Base-by-base conservation (phyloP, 2,113 vertebrate genomes). In the Colaptes auratus region DNA sequence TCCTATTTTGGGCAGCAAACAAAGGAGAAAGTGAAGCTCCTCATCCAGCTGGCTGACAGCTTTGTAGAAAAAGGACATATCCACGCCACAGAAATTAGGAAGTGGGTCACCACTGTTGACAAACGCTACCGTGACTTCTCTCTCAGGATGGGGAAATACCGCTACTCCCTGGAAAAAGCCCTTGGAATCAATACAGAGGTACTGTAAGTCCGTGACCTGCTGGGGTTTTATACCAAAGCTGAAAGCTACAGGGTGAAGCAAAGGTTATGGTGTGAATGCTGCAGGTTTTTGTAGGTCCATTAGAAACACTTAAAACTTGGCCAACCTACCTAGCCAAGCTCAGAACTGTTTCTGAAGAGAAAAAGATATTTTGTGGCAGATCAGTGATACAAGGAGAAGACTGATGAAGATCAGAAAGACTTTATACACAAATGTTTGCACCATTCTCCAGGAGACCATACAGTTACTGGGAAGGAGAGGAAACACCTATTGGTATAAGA, bases 1-100 rank as follows among this genome's bases (percentile, higher is more conserved):
- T 50, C 31, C 2, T 98, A 58, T 96, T 96, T 97, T 95, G 91
- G 73, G 42, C 98, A 99, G 99, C 99, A 99, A 99, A 99, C 99
- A 27, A 99, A 99, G 97, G 99, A 99, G 96, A 99, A 99, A 95
- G 99, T 99, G 97, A 99, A 99, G 96, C 98, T 99, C 89, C 98
- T 99, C 96, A 99, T 99, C 96, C 99, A 99, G 96, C 95, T 99
- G 96, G 99, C 99, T 0, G 99, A 99, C 96, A 99, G 98, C 94
- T 98, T 99, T 95, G 99, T 99, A 96, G 99, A 99, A 95, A 99
- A 99, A 92, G 99, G 99, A 65, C 99, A 99, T 36, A 98, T 98
- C 67, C 99, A 99, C 1, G 99, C 99, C 92, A 98, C 97, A 4
- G 99, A 99, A 97, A 98, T 99, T 96, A 99, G 99, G 97, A 99